Evolutionary conservation across 2,888 invertebrate species (phyloP), one percentile per base, ranked within the genome.

Genomic region (Drosophila yooni): DNA sequence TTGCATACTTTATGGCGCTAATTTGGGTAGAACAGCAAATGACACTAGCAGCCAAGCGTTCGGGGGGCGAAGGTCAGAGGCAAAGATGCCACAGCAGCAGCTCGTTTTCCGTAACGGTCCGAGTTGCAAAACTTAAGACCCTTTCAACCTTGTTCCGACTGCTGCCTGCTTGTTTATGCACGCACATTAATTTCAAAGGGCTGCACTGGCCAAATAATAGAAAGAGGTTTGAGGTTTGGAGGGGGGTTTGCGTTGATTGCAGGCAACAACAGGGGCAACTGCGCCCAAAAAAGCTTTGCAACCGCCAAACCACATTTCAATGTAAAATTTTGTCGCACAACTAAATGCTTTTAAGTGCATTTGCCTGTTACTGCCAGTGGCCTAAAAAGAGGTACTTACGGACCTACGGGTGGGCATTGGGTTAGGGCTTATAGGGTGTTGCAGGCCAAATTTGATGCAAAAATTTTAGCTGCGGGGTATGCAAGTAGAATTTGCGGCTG

Each of bases 261-360:
- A 36, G 34, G 15, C 21, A 46, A 33, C 43, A 34, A 46, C 34
- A 27, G 52, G n/a, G 52, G 54, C 46, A 61, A 60, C 48, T 27
- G 48, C 46, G 50, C 53, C 60, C 64, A 52, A 61, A 66, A 67
- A 65, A 62, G 54, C 66, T 64, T 63, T 57, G 43, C 51, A 54
- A 76, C 84, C 87, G 64, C 57, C 74, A 61, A 43, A 88, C 84
- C 89, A 62, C 89, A 85, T 86, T 83, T 79, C 87, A 76, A 81
- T 81, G 89, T 81, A 84, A 69, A 74, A 82, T 88, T 76, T 76
- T 76, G 83, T 88, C 86, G 81, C 86, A 88, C 82, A 87, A 82
- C 89, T 85, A 88, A 89, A 89, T 87, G 88, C 88, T 89, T 88
- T 89, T 89, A 89, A 89, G 86, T 87, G 86, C 89, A 89, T 80